Percentiles rank a stretch among this genome's conserved stretches.
Evolutionary conservation across 2,797 vertebrate species (phyloP).

Genomic region (Trichosurus vulpecula): DNA sequence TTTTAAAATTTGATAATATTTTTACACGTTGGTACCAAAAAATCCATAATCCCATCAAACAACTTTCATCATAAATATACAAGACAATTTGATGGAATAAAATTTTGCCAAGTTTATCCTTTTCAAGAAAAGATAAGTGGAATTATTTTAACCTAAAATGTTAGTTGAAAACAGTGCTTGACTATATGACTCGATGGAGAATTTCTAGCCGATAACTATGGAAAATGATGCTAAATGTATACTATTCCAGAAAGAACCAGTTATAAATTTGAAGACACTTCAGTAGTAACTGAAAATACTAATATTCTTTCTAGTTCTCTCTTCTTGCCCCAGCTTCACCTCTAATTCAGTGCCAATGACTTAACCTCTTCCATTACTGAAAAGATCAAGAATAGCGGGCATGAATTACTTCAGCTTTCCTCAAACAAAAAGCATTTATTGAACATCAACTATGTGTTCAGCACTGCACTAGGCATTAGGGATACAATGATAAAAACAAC

Average conservation of each 20-base stretch:
- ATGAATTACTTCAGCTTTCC: conserved; percentile 3
- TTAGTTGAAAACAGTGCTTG: not conserved
- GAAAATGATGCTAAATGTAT: not conserved
- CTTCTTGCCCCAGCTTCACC: not conserved
- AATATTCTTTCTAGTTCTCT: not conserved
- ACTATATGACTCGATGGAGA: not conserved
- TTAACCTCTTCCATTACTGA: not conserved
- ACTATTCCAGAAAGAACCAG: not conserved
- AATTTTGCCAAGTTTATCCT: not conserved
- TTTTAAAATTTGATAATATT: not conserved
- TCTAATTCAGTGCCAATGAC: not conserved
- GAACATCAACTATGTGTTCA: not conserved
- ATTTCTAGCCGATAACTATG: not conserved
- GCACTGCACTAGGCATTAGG: not conserved
- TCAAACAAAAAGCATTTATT: not conserved
- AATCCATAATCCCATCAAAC: not conserved
- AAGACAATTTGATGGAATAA: not conserved
- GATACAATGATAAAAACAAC: not conserved
- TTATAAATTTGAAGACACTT: not conserved
- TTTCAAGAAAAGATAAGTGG: not conserved
- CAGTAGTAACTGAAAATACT: not conserved
- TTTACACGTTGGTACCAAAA: not conserved
- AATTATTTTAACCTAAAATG: not conserved
- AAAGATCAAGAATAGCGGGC: conserved; percentile 18
- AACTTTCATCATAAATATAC: not conserved